These are phyloP conservation scores for Vollenhovia emeryi DNA, from an alignment of 1,140 invertebrate species.

Conservation along the genomic window DNA sequence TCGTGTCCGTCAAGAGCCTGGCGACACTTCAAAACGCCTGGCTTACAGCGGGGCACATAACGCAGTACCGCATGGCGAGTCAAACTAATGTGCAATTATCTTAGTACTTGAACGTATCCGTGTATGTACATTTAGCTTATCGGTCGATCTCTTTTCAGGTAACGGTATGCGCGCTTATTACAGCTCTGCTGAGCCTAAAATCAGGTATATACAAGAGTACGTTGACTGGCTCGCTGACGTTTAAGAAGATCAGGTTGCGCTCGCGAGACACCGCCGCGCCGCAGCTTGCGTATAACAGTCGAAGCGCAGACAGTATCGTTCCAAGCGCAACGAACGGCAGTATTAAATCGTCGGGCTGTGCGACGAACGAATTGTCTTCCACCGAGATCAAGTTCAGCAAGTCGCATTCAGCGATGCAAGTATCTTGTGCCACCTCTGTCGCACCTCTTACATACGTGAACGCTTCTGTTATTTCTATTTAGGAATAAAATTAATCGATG, in stretches of 20 bases:
- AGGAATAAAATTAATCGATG: no score
- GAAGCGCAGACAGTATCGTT: conserved; percentile 1
- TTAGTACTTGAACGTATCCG: not conserved
- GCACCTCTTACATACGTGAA: not conserved
- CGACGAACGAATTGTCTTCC: conserved; percentile 62
- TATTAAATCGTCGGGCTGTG: conserved; percentile 66
- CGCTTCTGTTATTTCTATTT: conserved; percentile 27
- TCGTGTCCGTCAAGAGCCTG: conserved; percentile 69
- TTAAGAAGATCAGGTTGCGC: conserved; percentile 71
- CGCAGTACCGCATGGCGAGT: conserved; percentile 78
- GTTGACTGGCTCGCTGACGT: conserved; percentile 59
- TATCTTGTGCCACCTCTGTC: conserved; percentile 35
- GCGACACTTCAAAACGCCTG: conserved; percentile 68
- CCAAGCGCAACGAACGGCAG: conserved; percentile 26
- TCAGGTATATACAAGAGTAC: conserved; percentile 60
- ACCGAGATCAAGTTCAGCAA: conserved; percentile 60
- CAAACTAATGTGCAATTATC: conserved; percentile 23
- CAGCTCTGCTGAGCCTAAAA: conserved; percentile 78
- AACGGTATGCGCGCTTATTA: conserved; percentile 69
- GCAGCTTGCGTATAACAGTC: not conserved
- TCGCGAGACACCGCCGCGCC: not conserved
- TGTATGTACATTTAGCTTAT: conserved; percentile 31
- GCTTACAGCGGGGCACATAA: conserved; percentile 70
- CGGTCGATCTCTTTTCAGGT: conserved; percentile 67
- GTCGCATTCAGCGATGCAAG: conserved; percentile 71